Evolutionary conservation across 1,140 invertebrate genomes (phyloP).

Genomic region (Bombus confusus): DNA sequence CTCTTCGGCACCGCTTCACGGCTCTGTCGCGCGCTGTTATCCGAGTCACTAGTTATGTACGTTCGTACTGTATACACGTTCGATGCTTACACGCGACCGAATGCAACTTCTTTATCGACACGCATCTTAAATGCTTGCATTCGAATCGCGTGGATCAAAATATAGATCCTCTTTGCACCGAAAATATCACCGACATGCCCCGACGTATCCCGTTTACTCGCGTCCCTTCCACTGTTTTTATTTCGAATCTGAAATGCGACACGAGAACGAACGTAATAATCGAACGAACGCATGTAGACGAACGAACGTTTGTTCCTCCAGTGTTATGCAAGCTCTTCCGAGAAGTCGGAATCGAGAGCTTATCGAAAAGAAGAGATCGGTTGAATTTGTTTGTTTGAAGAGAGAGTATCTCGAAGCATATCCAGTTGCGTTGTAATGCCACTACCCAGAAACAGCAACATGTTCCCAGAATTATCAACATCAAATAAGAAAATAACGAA

Average conservation of each 20-base stretch:
- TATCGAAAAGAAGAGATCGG: not conserved
- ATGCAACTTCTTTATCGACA: not conserved
- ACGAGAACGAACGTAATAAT: not conserved
- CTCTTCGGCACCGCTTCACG: conserved; percentile 56
- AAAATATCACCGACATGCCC: too few relatives aligned
- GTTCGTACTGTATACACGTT: conserved; percentile 1
- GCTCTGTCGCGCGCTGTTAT: conserved; percentile 24
- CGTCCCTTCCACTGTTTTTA: too few relatives aligned
- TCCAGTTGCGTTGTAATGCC: too few relatives aligned
- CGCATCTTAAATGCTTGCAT: not conserved
- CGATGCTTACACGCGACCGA: not conserved
- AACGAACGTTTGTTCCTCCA: not conserved
- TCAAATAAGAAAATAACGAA: not conserved
- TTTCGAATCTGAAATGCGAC: too few relatives aligned
- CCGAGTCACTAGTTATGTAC: conserved; percentile 20
- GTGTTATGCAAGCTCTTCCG: not conserved
- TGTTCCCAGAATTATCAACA: too few relatives aligned
- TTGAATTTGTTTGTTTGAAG: not conserved
- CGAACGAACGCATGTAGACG: not conserved
- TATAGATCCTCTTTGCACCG: not conserved
- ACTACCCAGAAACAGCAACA: too few relatives aligned
- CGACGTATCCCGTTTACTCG: too few relatives aligned
- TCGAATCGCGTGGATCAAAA: not conserved
- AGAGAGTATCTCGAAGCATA: too few relatives aligned
- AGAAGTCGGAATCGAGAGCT: not conserved